Conservation (phyloP, 2,797 vertebrate genomes). For the Eospalax fontanierii region DNA sequence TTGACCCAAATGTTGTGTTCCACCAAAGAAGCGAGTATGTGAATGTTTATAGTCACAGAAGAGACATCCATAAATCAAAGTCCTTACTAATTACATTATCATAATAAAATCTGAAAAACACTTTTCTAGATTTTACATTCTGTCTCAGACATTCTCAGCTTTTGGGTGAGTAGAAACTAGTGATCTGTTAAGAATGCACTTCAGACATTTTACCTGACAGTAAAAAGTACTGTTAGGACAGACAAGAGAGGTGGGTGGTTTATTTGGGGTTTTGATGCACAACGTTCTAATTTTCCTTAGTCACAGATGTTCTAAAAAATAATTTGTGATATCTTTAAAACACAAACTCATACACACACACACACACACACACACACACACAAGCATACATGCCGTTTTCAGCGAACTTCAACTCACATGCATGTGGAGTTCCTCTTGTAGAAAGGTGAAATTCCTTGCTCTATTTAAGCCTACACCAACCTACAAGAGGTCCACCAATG, state of each 20-base stretch:
- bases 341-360: too few species aligned
- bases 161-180: neutral
- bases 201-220: neutral
- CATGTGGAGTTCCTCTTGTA: neutral
- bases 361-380: too few species aligned
- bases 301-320: too few species aligned
- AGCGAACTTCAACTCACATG: neutral
- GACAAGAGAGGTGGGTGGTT: neutral
- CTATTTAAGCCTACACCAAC: neutral
- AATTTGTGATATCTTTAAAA: too few species aligned
- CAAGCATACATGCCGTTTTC: too few species aligned
- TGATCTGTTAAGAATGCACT: neutral
- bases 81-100: too few species aligned
- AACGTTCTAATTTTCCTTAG: neutral
- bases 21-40: too few species aligned
- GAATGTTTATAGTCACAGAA: too few species aligned
- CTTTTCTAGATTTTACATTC: neutral
- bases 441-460: neutral
- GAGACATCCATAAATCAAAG: too few species aligned
- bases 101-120: neutral
- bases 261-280: neutral
- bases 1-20: too few species aligned
- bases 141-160: neutral
- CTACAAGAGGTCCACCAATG: neutral
- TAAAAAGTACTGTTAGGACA: neutral